A percentile compares a stretch with the other conserved stretches of the same genome.
Conservation (phyloP, 2,113 vertebrate species). For the Charina bottae region DNA sequence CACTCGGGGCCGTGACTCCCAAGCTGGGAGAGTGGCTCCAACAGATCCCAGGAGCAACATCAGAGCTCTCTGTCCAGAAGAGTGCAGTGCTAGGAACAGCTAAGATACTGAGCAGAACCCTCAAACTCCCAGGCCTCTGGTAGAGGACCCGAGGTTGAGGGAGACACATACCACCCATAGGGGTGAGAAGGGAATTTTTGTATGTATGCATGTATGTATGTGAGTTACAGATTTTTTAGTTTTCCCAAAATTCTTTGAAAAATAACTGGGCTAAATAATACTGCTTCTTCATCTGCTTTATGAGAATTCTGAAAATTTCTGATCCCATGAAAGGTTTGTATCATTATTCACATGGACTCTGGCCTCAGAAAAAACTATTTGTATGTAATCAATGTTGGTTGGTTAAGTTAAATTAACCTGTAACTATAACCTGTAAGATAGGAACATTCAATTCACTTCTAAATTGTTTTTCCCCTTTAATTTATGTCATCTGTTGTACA, state of each 20-base stretch:
- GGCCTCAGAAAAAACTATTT: not conserved
- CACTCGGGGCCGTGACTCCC: no score
- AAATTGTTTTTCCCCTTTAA: not conserved
- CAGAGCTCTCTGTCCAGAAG: no score
- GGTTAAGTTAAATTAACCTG: not conserved
- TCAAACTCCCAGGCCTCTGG: no score
- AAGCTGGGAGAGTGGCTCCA: no score
- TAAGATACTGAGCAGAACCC: no score
- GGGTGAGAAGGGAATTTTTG: no score
- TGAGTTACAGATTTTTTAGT: not conserved
- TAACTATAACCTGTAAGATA: not conserved
- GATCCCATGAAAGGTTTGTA: not conserved
- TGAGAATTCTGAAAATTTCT: not conserved
- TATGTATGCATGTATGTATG: not conserved
- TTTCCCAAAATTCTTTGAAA: not conserved
- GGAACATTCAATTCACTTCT: not conserved
- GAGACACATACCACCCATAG: no score
- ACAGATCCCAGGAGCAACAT: no score
- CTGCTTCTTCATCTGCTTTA: not conserved
- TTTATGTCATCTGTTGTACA: constrained; percentile 3
- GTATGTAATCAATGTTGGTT: not conserved
- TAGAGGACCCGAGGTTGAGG: no score
- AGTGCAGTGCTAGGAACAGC: no score
- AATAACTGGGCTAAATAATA: not conserved
- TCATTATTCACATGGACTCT: not conserved